Percentiles rank a stretch among this genome's conserved stretches.
Conservation (phyloP, 2,888 invertebrate genomes). For the Cephus nigrinus region DNA sequence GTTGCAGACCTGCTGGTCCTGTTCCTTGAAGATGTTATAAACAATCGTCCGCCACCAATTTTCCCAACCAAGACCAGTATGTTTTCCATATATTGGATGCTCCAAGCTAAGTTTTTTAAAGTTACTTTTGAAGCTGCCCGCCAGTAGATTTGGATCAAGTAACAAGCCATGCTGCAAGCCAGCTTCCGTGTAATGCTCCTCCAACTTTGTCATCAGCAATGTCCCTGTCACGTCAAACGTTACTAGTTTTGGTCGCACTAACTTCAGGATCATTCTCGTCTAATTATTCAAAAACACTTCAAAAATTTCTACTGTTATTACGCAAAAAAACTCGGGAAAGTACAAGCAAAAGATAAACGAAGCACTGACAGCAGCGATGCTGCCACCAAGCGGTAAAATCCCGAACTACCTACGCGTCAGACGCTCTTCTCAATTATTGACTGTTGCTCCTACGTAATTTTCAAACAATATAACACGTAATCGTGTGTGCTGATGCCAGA, state of each 20-base stretch:
- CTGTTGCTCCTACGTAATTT: not conserved
- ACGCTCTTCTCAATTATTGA: constrained; percentile 1
- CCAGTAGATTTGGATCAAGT: constrained; percentile 69
- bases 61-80: constrained; percentile 77
- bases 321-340: not conserved
- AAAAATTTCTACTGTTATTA: not conserved
- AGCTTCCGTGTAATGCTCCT: constrained; percentile 75
- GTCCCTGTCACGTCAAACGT: constrained; percentile 94
- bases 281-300: not conserved
- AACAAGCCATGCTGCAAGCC: constrained; percentile 79
- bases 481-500: not conserved
- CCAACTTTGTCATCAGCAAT: constrained; percentile 68
- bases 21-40: constrained; percentile 72
- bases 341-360: not conserved
- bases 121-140: constrained; percentile 73
- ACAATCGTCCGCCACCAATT: constrained; percentile 87
- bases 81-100: constrained; percentile 85
- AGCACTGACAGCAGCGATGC: not conserved
- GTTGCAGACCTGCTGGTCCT: constrained; percentile 58
- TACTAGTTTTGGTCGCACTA: constrained; percentile 72
- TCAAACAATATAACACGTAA: not conserved
- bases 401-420: not conserved
- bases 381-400: not conserved
- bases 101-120: constrained; percentile 74
- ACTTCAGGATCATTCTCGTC: constrained; percentile 57